Base-by-base conservation (phyloP, 2,797 vertebrate genomes). In the Anisognathus igniventris region DNA sequence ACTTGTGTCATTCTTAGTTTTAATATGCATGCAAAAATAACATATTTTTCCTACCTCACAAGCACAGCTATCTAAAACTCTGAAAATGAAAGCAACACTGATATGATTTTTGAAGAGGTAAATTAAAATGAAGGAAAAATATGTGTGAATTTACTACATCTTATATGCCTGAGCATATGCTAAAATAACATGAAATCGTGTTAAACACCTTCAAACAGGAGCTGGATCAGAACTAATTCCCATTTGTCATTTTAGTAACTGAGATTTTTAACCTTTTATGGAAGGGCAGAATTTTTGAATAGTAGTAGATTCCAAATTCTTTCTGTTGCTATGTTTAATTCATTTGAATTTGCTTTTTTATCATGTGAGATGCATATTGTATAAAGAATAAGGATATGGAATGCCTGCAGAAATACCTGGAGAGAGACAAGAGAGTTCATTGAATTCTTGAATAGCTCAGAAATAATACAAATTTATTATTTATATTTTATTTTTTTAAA, bases 301-400 rank as follows among this genome's bases (percentile, higher is more conserved):
- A 79, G 14, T 48, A 53, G 10, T 39, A 61, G 12, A 18, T 91
- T 88, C 21, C 37, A 90, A 35, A 51, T 37, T 67, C 33, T 86
- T 83, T 77, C 45, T 71, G 30, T 70, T 48, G 6, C 6, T 76
- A 33, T 61, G 21, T 79, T 76, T 87, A 83, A 61, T 35, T 56
- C 2, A 39, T 62, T 56, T 62, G 45, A 58, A 35, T 91, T 80
- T 80, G 6, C 18, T 40, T 17, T 87, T 89, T 77, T 67, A 14
- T 80, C 47, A n/a, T 6, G 4, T 0, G 0, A 89, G 15, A 47
- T 53, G 7, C 3, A 10, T 77, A 53, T 42, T 6, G 0, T 80
- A 45, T 31, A 54, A 83, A 77, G 23, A 58, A 71, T 54, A 58
- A 54, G 20, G 35, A 14, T 54, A 58, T 16, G 3, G 28, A 72